Conservation (phyloP, 2,113 vertebrate genomes). For the Numida meleagris region DNA sequence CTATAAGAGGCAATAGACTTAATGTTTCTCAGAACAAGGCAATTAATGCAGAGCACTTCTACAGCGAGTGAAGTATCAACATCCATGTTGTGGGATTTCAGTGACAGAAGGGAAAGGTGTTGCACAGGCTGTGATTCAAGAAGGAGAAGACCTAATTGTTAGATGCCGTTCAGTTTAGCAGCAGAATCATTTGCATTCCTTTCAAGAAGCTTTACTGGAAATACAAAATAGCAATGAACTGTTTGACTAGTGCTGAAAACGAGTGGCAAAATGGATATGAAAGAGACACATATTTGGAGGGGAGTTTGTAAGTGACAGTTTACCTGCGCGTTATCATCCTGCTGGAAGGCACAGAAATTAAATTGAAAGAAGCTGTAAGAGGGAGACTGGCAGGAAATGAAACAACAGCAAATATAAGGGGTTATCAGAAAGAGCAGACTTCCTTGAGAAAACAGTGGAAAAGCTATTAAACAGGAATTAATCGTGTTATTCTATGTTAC, state of each 20-base stretch:
- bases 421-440: constrained; percentile 43
- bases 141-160: neutral
- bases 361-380: constrained; percentile 68
- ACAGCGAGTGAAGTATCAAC: neutral
- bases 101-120: neutral
- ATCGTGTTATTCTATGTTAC: neutral
- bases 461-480: neutral
- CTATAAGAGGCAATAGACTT: fast-evolving
- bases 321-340: constrained; percentile 70
- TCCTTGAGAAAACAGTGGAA: neutral
- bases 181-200: neutral
- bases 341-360: constrained; percentile 71
- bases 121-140: neutral
- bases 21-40: neutral
- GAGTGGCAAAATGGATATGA: constrained; percentile 8
- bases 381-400: constrained; percentile 54
- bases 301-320: constrained; percentile 34
- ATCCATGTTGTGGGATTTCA: neutral
- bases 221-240: neutral
- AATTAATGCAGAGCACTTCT: neutral
- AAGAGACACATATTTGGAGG: neutral
- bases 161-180: neutral
- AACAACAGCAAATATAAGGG: constrained; percentile 57
- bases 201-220: neutral
- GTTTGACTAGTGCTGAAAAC: neutral